phyloP scores from a whole-genome alignment of 1,140 invertebrate genomes.

The Diorhabda carinulata region DNA sequence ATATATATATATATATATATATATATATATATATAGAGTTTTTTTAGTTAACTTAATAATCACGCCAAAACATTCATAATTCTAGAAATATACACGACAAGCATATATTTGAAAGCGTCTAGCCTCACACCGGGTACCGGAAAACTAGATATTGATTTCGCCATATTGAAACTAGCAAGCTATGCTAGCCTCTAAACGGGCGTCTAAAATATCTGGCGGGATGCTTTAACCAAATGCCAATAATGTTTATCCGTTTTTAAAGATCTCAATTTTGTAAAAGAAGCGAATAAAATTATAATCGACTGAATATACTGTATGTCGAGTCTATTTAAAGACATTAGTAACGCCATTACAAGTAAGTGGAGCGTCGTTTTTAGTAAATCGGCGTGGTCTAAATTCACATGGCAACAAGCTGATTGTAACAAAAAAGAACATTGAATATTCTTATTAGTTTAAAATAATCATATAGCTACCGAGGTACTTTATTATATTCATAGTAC shows the following conservation, averaged over 20 bases:
- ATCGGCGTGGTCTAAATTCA: conserved; percentile 23
- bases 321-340: background rate
- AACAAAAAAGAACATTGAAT: too few species aligned
- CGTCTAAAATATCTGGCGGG: conserved; percentile 41
- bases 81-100: conserved; percentile 4
- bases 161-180: conserved; percentile 42
- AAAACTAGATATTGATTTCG: conserved; percentile 45
- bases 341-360: background rate
- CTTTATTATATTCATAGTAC: too few species aligned
- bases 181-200: conserved; percentile 40
- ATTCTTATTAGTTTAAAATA: too few species aligned
- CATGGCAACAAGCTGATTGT: conserved; percentile 35
- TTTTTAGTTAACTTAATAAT: too few species aligned
- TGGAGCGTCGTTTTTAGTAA: background rate
- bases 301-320: background rate
- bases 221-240: conserved; percentile 28
- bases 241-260: conserved; percentile 31
- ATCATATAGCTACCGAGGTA: too few species aligned
- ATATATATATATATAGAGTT: too few species aligned
- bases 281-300: background rate
- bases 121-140: conserved; percentile 30
- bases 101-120: conserved; percentile 23
- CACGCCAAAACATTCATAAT: background rate
- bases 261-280: background rate
- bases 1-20: too few species aligned